Evolutionary conservation across 2,797 vertebrate genomes (phyloP).

Genomic region (Scyliorhinus canicula): DNA sequence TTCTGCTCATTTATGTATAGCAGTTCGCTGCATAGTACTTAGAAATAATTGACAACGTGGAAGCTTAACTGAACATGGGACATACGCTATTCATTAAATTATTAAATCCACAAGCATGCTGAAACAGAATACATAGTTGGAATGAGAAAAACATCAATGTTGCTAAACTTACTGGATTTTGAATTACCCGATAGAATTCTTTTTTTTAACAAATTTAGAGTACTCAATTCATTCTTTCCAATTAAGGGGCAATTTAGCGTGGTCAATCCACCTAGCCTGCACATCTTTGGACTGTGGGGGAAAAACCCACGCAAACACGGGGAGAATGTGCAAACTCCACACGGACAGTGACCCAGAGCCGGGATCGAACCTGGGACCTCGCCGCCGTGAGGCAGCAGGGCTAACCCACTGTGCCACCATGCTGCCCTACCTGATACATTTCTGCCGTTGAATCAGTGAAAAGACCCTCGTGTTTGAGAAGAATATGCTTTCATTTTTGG

Average conservation of each 20-base stretch:
- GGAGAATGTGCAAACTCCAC: no score
- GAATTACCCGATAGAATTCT: background rate
- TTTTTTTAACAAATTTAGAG: no score
- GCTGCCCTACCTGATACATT: no score
- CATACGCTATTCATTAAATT: background rate
- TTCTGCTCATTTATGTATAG: constrained; percentile 16
- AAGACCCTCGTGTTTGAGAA: background rate
- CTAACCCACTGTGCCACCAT: no score
- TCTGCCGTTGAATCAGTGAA: background rate
- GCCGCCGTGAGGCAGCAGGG: no score
- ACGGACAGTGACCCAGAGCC: no score
- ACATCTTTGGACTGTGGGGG: no score
- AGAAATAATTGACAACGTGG: constrained; percentile 28
- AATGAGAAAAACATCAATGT: constrained; percentile 5
- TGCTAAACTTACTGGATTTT: background rate
- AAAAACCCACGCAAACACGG: no score
- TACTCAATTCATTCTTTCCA: no score
- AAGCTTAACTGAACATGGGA: constrained; percentile 7
- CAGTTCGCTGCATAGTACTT: background rate
- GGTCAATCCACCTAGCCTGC: no score
- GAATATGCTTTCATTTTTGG: background rate
- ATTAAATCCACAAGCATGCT: background rate
- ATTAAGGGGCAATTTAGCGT: no score
- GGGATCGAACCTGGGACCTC: no score
- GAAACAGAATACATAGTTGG: background rate